Base-by-base conservation (phyloP, 2,888 invertebrate genomes). In the Melanotus villosus region DNA sequence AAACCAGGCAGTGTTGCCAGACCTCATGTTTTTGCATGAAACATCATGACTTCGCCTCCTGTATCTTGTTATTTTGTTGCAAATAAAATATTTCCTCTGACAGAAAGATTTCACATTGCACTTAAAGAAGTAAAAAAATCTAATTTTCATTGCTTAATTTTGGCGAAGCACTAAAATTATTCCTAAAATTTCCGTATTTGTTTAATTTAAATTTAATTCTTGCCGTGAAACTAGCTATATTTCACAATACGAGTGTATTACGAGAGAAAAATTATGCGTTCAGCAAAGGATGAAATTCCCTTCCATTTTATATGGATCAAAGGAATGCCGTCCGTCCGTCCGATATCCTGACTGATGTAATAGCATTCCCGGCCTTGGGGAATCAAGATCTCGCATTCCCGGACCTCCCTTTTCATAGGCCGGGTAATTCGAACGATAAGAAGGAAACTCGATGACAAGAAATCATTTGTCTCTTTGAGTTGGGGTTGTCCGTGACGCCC, bases 391-490 rank as follows among this genome's bases (percentile, higher is more conserved):
- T 30, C 43, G 57, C 59, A 38, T 38, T 21, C 57, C 36, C 12
- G 26, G n/a, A 21, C 45, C 59, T 23, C 59, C 59, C 43, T 38
- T 56, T 56, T 43, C 47, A 23, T 45, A 32, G 32, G 9, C 5
- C 45, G 12, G 36, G 47, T 50, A 50, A 62, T 62, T 62, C 47
- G 34, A 32, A 26, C 57, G 65, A 65, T 65, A 58, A 54, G 64
- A 21, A 58, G 57, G 65, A 56, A 65, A 18, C 41, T 30, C 54
- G 65, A 65, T 65, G 65, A 65, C 65, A 58, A 19, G 57, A n/a
- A 21, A 54, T 65, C 65, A 47, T 58, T 65, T 45, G 65, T 65
- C 47, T 65, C 57, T 65, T 57, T 65, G 34, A n/a, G n/a, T 36
- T 6, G 12, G 65, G 47, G 65, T 58, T 26, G 65, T 34, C 43